Evolutionary conservation across 1,140 invertebrate genomes (phyloP).

Genomic region (Agrilus planipennis): DNA sequence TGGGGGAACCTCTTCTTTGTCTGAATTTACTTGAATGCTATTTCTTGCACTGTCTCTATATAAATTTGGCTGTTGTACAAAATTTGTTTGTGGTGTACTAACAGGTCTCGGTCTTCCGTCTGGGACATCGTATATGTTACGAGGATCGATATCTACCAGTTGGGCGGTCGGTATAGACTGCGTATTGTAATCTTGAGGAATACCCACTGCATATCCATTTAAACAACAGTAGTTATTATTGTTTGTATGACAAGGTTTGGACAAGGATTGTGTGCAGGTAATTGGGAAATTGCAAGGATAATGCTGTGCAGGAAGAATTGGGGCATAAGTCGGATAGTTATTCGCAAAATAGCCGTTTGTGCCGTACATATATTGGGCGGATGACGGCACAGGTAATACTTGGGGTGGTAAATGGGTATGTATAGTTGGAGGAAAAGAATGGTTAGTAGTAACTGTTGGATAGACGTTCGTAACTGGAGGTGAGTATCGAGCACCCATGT

Average conservation of each 20-base stretch:
- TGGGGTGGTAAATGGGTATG: slow-evolving; percentile 8
- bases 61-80: slow-evolving; percentile 7
- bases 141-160: slow-evolving; percentile 57
- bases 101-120: slow-evolving; percentile 11
- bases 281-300: slow-evolving; percentile 18
- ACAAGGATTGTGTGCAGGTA: slow-evolving; percentile 5
- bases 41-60: slow-evolving; percentile 7
- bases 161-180: slow-evolving; percentile 39
- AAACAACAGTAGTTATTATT: slow-evolving; percentile 32
- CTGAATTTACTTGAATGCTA: slow-evolving; percentile 11
- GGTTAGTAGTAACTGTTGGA: slow-evolving; percentile 8
- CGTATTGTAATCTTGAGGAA: slow-evolving; percentile 15
- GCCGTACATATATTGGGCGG: slow-evolving; percentile 14
- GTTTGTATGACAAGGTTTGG: slow-evolving; percentile 29
- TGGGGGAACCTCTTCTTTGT: slow-evolving; percentile 27
- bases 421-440: slow-evolving; percentile 18
- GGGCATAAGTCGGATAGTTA: slow-evolving; percentile 13
- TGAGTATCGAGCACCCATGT: slow-evolving; percentile 4
- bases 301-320: slow-evolving; percentile 8
- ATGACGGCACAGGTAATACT: slow-evolving; percentile 5
- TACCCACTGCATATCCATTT: slow-evolving; percentile 25
- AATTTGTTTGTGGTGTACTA: slow-evolving; percentile 13
- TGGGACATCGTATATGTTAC: slow-evolving; percentile 25
- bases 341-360: slow-evolving; percentile 17
- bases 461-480: neutral